phyloP scores from a whole-genome alignment of 2,888 invertebrate genomes.

The Xestia sexstrigata region DNA sequence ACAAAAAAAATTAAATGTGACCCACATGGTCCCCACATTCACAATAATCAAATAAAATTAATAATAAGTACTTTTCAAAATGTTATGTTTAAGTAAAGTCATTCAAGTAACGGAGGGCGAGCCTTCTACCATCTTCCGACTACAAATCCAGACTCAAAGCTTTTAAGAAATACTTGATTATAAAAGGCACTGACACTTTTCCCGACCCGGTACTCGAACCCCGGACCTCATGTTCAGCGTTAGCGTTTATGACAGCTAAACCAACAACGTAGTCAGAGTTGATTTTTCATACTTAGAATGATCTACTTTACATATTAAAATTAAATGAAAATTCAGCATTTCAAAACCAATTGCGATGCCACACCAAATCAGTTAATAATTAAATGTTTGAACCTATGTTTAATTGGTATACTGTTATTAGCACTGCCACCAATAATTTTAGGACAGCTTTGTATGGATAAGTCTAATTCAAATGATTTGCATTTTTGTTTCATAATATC shows the following conservation, averaged over 20 bases:
- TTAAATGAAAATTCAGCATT: conserved; percentile 14
- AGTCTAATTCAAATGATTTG: too few species aligned
- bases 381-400: conserved; percentile 27
- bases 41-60: too few species aligned
- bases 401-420: conserved; percentile 16
- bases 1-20: too few species aligned
- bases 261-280: too few species aligned
- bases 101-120: not conserved
- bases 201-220: not conserved
- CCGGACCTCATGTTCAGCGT: not conserved
- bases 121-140: not conserved
- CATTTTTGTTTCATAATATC: too few species aligned
- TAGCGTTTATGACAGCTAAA: too few species aligned
- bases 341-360: conserved; percentile 7
- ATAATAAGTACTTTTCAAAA: too few species aligned
- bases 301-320: conserved; percentile 8
- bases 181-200: not conserved
- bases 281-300: too few species aligned
- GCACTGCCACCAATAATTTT: conserved; percentile 1
- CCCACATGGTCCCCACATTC: too few species aligned
- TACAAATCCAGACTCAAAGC: not conserved
- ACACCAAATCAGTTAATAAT: conserved; percentile 23
- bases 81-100: too few species aligned
- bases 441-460: conserved; percentile 9
- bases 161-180: not conserved